Conservation (phyloP, 2,888 invertebrate genomes). For the Timandra comae region DNA sequence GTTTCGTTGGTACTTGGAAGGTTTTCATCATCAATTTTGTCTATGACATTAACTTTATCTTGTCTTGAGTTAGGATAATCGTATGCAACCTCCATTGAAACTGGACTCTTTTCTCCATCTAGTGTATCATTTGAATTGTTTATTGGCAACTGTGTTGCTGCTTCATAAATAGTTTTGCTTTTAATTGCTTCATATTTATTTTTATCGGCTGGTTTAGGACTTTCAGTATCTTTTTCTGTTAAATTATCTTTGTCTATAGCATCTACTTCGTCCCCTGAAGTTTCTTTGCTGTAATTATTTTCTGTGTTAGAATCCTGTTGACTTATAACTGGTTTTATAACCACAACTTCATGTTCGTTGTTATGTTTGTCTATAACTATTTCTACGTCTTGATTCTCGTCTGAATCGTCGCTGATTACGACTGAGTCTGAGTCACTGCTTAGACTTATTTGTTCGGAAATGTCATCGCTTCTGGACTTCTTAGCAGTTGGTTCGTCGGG, state of each 20-base stretch:
- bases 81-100: conserved; percentile 51
- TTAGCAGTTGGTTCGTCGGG: conserved; percentile 48
- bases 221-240: no score
- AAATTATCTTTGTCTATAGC: no score
- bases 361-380: conserved; percentile 2
- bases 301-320: no score
- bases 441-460: conserved; percentile 47
- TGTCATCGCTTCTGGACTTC: conserved; percentile 33
- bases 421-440: conserved; percentile 51
- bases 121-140: conserved; percentile 34
- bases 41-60: conserved; percentile 38
- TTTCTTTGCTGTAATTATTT: not conserved
- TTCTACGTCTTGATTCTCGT: conserved; percentile 25
- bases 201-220: no score
- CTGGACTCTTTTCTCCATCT: conserved; percentile 37
- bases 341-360: conserved; percentile 1
- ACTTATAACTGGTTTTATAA: conserved; percentile 1
- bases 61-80: conserved; percentile 39
- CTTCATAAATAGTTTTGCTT: conserved; percentile 38
- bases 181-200: no score
- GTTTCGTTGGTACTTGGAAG: conserved; percentile 59
- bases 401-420: conserved; percentile 43
- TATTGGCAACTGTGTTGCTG: conserved; percentile 42
- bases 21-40: conserved; percentile 53
- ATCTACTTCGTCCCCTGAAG: conserved; percentile 2